Conservation (phyloP, 2,797 vertebrate species). For the Lemur catta region DNA sequence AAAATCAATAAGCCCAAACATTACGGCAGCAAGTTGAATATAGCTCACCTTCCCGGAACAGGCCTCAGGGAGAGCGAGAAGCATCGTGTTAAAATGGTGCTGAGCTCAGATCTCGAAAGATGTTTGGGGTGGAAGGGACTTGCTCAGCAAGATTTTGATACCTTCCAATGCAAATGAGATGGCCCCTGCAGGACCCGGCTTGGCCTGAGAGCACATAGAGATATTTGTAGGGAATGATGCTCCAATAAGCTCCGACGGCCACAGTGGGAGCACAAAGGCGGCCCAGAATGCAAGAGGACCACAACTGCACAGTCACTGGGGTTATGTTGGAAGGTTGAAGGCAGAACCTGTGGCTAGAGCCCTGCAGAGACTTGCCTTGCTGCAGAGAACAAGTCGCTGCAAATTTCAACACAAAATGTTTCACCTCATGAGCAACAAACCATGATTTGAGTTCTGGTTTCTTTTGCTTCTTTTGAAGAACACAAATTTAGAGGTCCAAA, state of each 20-base stretch:
- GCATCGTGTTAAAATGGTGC: slow-evolving; percentile 25
- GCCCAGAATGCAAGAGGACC: not conserved
- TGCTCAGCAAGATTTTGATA: slow-evolving; percentile 61
- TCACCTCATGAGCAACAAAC: not conserved
- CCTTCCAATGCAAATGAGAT: slow-evolving; percentile 54
- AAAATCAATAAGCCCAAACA: slow-evolving; percentile 64
- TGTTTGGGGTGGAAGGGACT: slow-evolving; percentile 42
- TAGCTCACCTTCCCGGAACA: slow-evolving; percentile 61
- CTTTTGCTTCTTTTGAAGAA: slow-evolving; percentile 14
- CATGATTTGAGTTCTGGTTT: not conserved
- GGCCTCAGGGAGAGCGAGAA: slow-evolving; percentile 4
- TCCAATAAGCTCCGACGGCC: not conserved
- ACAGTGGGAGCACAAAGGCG: not conserved
- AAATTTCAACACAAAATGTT: not conserved
- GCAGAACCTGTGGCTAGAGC: not conserved
- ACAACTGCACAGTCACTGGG: rapidly evolving
- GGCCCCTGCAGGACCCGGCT: not conserved
- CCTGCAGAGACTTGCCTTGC: not conserved
- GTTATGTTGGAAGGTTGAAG: not conserved
- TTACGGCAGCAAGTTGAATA: slow-evolving; percentile 71
- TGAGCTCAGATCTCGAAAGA: slow-evolving; percentile 61
- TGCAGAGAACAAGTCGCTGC: not conserved
- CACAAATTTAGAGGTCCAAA: not conserved
- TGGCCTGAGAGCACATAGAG: not conserved
- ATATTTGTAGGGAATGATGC: not conserved